Base-by-base conservation (phyloP, 2,113 vertebrate species). In the Vombatus ursinus region DNA sequence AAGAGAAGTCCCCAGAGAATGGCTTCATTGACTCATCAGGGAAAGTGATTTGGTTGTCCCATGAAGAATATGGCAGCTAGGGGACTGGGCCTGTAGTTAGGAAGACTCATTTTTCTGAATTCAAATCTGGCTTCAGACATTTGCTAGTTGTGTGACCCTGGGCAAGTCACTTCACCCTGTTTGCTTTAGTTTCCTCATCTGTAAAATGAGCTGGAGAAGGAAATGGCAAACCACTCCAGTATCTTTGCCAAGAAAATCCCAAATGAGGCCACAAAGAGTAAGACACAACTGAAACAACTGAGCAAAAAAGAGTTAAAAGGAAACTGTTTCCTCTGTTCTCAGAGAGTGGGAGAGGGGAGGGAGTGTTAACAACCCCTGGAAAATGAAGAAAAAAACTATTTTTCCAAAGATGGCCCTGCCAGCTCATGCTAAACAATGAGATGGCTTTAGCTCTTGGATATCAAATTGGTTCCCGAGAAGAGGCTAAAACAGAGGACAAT, bases 341-440 rank as follows among this genome's bases (percentile, higher is more conserved):
- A 22, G 16, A 61, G 57, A 44, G 37, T n/a, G 1, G n/a, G 68
- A 37, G 68, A n/a, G 16, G 37, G 19, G 61, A 28, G 28, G 19
- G 44, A 26, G 7, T 91, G 19, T 96, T 96, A n/a, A 28, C 92
- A 52, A 96, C 10, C 92, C 51, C 16, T 51, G 31, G 12, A 77
- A 50, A 93, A 4, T 61, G 90, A 96, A 96, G 90, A 50, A 92
- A 96, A 19, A 96, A 96, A 12, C 89, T 95, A 94, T 96, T 94
- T 50, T 95, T 22, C 52, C 28, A 90, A 90, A 95, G 50, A 47
- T 84, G 37, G 44, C 12, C 47, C 1, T 26, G 50, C 57, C 93
- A 93, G 25, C 61, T 95, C 37, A 84, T 8, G 16, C 68, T 84
- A 44, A 84, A 84, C 37, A 84, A 44, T 96, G 96, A 91, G 90